Base-by-base conservation (phyloP, 92 coral and sea anemone genomes). In the Epizoanthus rinbou region DNA sequence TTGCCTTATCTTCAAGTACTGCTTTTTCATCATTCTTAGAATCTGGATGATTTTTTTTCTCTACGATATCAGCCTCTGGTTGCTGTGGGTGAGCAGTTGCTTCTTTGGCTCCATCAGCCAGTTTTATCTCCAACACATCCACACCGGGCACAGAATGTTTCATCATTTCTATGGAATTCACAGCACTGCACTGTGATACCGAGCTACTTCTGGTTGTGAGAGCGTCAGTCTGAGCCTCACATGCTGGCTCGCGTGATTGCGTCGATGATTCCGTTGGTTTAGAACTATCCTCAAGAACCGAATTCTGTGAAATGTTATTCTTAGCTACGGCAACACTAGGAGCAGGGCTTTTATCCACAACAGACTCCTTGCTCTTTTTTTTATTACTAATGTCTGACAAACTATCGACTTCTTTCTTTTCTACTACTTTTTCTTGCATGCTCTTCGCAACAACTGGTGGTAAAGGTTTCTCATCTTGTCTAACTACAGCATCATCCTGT, bases 41-140 rank as follows among this genome's bases (percentile, higher is more conserved):
- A 37, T 23, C 16, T 14, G 35, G 3, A 60, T 39, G 39, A 19
- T 78, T 23, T 43, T 60, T 8, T 22, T 62, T 37, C 43, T 74
- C 80, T 74, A 6, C 25, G 18, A 43, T 53, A 18, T 60, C 59
- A 21, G 31, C 66, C 43, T 80, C 88, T 6, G 90, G 60, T 67
- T 89, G 89, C 22, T 92, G 92, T 18, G 88, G 92, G 21, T 89
- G 95, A 41, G 98, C 98, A 4, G 98, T 95, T 1, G 95, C 98
- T 75, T 95, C 98, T 62, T 91, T 90, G 25, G 87, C 80, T 13
- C 92, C 92, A 60, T 95, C 98, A 43, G 97, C 84, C 68, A 95
- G 87, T 62, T 89, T 93, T 35, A 92, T 93, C 87, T 95, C 97
- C 78, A 95, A 69, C 6, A 95, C 91, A 82, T 95, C 98, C 24